Conservation (phyloP, 2,113 vertebrate species). For the Otolemur garnettii region DNA sequence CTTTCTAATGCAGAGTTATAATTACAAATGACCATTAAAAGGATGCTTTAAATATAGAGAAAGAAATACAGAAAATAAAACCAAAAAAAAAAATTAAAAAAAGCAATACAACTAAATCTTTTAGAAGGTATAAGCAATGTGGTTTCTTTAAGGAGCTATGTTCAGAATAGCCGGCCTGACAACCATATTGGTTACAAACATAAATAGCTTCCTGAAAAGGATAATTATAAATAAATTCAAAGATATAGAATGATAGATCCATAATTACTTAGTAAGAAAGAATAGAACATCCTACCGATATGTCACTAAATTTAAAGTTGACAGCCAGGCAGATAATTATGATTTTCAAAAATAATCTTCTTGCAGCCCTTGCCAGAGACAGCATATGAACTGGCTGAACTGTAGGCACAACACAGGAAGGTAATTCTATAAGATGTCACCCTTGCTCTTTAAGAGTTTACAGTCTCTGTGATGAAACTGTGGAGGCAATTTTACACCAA, state of each 20-base stretch:
- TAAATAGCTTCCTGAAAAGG: constrained; percentile 50
- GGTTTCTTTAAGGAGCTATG: constrained; percentile 23
- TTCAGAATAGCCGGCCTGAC: constrained; percentile 26
- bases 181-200: constrained; percentile 58
- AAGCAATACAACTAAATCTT: neutral
- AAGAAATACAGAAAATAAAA: constrained; percentile 1
- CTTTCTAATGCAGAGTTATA: neutral
- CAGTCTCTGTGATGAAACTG: neutral
- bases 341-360: constrained; percentile 35
- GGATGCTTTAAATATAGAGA: neutral
- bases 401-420: neutral
- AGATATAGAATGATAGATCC: constrained; percentile 43
- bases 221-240: constrained; percentile 55
- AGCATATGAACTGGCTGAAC: neutral
- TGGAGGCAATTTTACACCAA: neutral
- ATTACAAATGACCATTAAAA: constrained; percentile 29
- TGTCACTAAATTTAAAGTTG: constrained; percentile 33
- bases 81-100: neutral
- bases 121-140: neutral
- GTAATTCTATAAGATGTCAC: neutral
- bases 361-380: neutral
- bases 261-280: constrained; percentile 57
- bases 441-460: neutral
- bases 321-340: constrained; percentile 6
- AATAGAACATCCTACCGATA: neutral